A percentile compares a stretch with the other conserved stretches of the same genome.
These are phyloP conservation scores for Naso thynnoides DNA, from an alignment of 2,797 vertebrate genomes.

Conservation along the genomic window DNA sequence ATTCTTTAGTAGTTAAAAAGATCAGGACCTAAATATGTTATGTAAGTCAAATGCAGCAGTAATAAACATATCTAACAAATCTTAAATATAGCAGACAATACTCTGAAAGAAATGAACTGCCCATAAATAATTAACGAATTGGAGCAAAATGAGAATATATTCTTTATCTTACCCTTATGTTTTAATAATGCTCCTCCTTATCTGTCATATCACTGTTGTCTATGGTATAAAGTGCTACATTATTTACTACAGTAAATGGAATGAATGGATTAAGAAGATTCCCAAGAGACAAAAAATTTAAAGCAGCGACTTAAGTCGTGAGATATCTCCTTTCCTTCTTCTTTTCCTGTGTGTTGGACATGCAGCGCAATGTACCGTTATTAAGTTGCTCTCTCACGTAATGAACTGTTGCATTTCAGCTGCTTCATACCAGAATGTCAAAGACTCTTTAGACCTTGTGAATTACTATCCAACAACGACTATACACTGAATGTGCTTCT, in stretches of 20 bases:
- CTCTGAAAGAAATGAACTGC: conserved; percentile 52
- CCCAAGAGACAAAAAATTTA: conserved; percentile 33
- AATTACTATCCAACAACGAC: conserved; percentile 45
- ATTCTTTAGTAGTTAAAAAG: conserved; percentile 10
- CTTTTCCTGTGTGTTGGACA: conserved; percentile 1
- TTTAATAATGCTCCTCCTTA: conserved; percentile 73
- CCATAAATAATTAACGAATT: conserved; percentile 70
- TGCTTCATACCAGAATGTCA: conserved; percentile 40
- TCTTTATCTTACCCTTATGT: conserved; percentile 61
- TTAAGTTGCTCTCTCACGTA: conserved; percentile 43
- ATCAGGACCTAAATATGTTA: not conserved
- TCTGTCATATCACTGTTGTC: conserved; percentile 66
- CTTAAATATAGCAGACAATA: conserved; percentile 33
- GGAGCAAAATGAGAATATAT: conserved; percentile 59
- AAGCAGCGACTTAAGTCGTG: conserved; percentile 22
- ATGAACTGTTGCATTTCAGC: conserved; percentile 55
- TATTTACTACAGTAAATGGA: conserved; percentile 69
- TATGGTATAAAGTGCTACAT: conserved; percentile 65
- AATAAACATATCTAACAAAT: conserved; percentile 31
- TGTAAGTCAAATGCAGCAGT: conserved; percentile 1
- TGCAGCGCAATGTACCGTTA: not conserved
- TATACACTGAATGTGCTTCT: conserved; percentile 43
- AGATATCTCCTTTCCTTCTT: conserved; percentile 10
- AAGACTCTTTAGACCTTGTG: conserved; percentile 29
- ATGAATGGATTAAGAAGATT: conserved; percentile 56